These are phyloP conservation scores for Rhinatrema bivittatum DNA, from an alignment of 2,797 vertebrate species.

Conservation along the genomic window DNA sequence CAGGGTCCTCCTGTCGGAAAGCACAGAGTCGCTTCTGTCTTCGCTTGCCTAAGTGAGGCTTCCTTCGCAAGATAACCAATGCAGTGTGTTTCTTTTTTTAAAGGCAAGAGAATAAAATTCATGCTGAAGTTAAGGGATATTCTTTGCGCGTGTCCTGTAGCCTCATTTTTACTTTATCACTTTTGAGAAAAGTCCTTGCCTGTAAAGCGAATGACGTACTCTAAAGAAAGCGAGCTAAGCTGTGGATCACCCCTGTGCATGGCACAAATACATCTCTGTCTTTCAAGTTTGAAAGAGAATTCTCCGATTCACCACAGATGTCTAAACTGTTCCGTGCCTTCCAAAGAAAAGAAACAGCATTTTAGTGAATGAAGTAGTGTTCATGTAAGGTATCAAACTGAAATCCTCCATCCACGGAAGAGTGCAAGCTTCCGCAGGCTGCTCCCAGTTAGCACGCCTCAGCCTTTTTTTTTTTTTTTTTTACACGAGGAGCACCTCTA, in stretches of 20 bases:
- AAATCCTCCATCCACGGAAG: too few species aligned
- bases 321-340: not conserved
- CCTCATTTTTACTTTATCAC: not conserved
- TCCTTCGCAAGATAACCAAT: slow-evolving; percentile 22
- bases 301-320: not conserved
- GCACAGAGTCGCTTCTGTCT: slow-evolving; percentile 23
- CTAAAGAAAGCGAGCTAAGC: rapidly evolving
- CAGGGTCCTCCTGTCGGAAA: slow-evolving; percentile 15
- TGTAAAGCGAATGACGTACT: not conserved
- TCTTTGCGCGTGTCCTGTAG: too few species aligned
- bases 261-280: not conserved
- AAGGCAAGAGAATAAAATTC: too few species aligned
- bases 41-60: not conserved
- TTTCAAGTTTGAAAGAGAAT: not conserved
- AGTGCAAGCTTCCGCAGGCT: too few species aligned
- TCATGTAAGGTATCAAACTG: too few species aligned
- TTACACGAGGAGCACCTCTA: too few species aligned
- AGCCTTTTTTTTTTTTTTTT: too few species aligned
- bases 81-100: too few species aligned
- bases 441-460: too few species aligned
- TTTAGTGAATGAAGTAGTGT: too few species aligned
- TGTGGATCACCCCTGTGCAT: rapidly evolving
- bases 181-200: not conserved
- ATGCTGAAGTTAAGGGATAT: too few species aligned
- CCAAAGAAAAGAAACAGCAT: not conserved